Evolutionary conservation across 2,888 invertebrate species (phyloP).

Genomic region (Coleophora deauratella): DNA sequence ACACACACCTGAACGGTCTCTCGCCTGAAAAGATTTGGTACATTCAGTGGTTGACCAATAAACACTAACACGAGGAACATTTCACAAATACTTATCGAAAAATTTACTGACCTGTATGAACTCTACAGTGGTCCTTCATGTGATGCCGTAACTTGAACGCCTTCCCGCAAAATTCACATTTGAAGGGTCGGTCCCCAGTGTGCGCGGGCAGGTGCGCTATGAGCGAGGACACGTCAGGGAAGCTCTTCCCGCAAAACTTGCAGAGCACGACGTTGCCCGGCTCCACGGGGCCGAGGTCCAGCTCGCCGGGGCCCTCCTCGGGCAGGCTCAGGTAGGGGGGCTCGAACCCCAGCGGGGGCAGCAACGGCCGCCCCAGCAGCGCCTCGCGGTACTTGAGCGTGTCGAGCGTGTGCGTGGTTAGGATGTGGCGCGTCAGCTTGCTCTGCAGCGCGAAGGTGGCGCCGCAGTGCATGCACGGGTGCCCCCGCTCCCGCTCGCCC

Average conservation of each 20-base stretch:
- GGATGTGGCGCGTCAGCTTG: slow-evolving; percentile 91
- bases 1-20: slow-evolving; percentile 89
- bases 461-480: slow-evolving; percentile 93
- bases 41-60: not conserved
- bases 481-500: slow-evolving; percentile 72
- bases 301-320: slow-evolving; percentile 75
- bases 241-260: slow-evolving; percentile 95
- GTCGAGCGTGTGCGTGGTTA: slow-evolving; percentile 91
- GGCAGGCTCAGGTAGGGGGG: slow-evolving; percentile 62
- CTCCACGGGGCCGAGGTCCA: slow-evolving; percentile 74
- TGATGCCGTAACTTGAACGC: slow-evolving; percentile 94
- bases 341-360: slow-evolving; percentile 54
- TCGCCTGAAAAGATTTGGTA: slow-evolving; percentile 74
- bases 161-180: slow-evolving; percentile 95
- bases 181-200: slow-evolving; percentile 92
- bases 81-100: not conserved
- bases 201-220: slow-evolving; percentile 92
- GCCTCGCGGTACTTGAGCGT: slow-evolving; percentile 90
- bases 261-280: slow-evolving; percentile 87
- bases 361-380: slow-evolving; percentile 53
- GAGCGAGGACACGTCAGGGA: slow-evolving; percentile 90
- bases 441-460: slow-evolving; percentile 91
- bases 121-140: slow-evolving; percentile 96
- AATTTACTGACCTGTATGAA: slow-evolving; percentile 82
- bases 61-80: too few species aligned